Conservation (phyloP, 2,888 invertebrate genomes). For the Drosophila nr. medialis region DNA sequence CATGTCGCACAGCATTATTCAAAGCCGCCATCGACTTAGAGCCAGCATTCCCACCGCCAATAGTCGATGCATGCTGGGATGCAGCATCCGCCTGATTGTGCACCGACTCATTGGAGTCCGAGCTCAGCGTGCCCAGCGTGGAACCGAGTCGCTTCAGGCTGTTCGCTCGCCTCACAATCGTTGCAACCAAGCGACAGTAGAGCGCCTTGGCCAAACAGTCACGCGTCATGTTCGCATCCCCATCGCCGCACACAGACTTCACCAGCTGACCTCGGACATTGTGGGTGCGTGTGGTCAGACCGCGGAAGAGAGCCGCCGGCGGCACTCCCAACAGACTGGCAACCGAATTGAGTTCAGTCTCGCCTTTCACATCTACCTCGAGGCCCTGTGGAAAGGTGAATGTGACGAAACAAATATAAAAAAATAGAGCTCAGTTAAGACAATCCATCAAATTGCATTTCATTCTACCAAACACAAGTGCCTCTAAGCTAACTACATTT, state of each 20-base stretch:
- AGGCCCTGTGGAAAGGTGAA: constrained; percentile 85
- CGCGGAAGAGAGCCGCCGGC: constrained; percentile 86
- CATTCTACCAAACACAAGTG: background rate
- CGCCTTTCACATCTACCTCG: constrained; percentile 92
- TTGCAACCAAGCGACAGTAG: constrained; percentile 97
- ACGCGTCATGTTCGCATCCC: constrained; percentile 94
- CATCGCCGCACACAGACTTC: constrained; percentile 92
- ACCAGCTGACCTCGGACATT: constrained; percentile 91
- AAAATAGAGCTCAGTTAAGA: background rate
- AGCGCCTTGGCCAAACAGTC: constrained; percentile 96
- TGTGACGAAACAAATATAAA: constrained; percentile 1
- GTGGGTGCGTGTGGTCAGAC: constrained; percentile 92
- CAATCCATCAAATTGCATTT: background rate
- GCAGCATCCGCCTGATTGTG: constrained; percentile 94
- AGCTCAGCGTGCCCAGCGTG: constrained; percentile 93
- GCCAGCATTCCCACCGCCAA: constrained; percentile 90
- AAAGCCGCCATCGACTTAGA: constrained; percentile 96
- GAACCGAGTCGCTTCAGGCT: constrained; percentile 93
- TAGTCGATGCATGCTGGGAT: constrained; percentile 93
- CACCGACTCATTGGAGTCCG: constrained; percentile 94
- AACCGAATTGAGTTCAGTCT: constrained; percentile 93
- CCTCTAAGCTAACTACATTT: background rate
- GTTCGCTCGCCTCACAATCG: constrained; percentile 96
- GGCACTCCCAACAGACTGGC: constrained; percentile 91
- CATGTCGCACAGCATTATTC: constrained; percentile 96